These are phyloP conservation scores for Ctenicera cuprea DNA, from an alignment of 2,888 invertebrate species.

Conservation along the genomic window DNA sequence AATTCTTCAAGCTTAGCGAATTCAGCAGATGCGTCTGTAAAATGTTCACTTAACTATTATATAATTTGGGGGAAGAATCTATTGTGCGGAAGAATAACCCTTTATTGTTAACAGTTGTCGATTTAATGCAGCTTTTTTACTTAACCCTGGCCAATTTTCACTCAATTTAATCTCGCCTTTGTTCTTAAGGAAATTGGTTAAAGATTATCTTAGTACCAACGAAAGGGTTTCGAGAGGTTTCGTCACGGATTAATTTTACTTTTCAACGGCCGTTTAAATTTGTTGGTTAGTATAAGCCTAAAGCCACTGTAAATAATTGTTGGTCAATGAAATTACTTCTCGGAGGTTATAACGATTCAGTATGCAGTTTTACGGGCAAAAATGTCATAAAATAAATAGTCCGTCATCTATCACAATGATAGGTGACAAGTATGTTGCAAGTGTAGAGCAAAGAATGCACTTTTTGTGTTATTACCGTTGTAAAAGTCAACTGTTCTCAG, in stretches of 20 bases:
- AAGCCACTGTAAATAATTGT: background rate
- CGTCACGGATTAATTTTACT: slow-evolving; percentile 18
- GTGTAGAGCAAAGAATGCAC: slow-evolving; percentile 40
- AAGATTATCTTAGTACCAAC: slow-evolving; percentile 28
- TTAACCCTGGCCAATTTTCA: slow-evolving; percentile 53
- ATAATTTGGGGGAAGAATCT: slow-evolving; percentile 58
- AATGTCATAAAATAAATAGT: slow-evolving; percentile 45
- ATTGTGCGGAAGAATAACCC: slow-evolving; percentile 62
- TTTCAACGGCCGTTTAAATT: slow-evolving; percentile 33
- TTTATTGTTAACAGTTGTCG: slow-evolving; percentile 61
- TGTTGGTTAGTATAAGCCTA: too few species aligned
- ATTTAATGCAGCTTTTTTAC: slow-evolving; percentile 55
- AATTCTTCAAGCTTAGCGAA: slow-evolving; percentile 44
- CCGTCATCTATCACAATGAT: slow-evolving; percentile 42
- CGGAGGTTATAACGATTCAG: slow-evolving; percentile 13
- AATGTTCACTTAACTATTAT: slow-evolving; percentile 58
- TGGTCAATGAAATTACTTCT: slow-evolving; percentile 11
- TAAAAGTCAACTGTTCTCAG: slow-evolving; percentile 36
- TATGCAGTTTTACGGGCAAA: slow-evolving; percentile 38
- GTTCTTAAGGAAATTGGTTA: slow-evolving; percentile 53
- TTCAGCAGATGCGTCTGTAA: slow-evolving; percentile 60
- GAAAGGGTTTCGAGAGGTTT: slow-evolving; percentile 29
- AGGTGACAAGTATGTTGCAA: slow-evolving; percentile 47
- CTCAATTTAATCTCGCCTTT: slow-evolving; percentile 54
- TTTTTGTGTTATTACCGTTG: slow-evolving; percentile 42